A percentile compares a stretch with the other conserved stretches of the same genome.
These are phyloP conservation scores for Oligia strigilis DNA, from an alignment of 2,888 invertebrate genomes.

Conservation along the genomic window DNA sequence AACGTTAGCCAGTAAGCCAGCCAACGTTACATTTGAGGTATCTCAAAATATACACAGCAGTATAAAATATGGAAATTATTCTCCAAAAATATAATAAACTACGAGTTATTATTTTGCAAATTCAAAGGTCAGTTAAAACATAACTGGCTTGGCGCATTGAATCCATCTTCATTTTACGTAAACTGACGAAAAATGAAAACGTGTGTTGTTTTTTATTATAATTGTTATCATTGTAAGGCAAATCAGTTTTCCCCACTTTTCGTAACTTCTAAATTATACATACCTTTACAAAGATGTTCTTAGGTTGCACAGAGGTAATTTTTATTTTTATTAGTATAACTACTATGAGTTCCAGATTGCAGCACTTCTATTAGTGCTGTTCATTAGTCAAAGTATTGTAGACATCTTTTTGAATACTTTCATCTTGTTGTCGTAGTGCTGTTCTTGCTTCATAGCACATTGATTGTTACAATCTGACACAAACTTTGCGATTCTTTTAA, in stretches of 20 bases:
- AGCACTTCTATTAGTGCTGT: background rate
- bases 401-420: background rate
- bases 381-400: background rate
- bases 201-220: background rate
- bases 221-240: conserved; percentile 7
- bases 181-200: too few relatives aligned
- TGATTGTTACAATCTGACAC: background rate
- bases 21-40: background rate
- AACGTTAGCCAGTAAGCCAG: background rate
- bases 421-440: background rate
- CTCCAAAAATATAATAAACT: background rate
- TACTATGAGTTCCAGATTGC: background rate
- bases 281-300: background rate
- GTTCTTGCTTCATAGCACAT: background rate
- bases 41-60: background rate
- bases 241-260: conserved; percentile 39
- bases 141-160: background rate
- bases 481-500: background rate
- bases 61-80: background rate
- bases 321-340: background rate
- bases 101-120: background rate
- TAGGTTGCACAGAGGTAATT: background rate
- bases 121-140: conserved; percentile 5
- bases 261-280: background rate
- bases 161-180: background rate